Base-by-base conservation (phyloP, 2,888 invertebrate species). In the Cylloceria caligata region DNA sequence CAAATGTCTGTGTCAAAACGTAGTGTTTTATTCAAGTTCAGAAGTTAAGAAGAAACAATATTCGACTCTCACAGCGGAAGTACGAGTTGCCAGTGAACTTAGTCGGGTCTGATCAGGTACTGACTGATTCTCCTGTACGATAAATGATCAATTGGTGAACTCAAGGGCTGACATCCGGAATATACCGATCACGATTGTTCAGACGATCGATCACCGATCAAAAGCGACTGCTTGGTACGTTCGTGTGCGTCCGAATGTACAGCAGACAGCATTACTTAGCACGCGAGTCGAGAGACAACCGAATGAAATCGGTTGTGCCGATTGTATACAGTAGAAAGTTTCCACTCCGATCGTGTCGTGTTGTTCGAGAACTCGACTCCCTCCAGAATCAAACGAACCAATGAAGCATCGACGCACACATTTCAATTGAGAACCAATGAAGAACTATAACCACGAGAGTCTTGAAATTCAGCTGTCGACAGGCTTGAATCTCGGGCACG, bases 221-320 rank as follows among this genome's bases (percentile, higher is more conserved):
- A 30, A 30, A 52, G 49, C 64, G 39, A 71, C 42, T 57, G 55
- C 2, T 6, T 39, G 69, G n/a, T 39, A 19, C 52, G 69, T 13
- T 55, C 69, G 36, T 55, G 24, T 11, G 69, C 55, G 55, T 69
- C 55, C 21, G 36, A 36, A 16, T 5, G 7, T n/a, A 16, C 24
- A 69, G 16, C 52, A 24, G 21, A 24, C 39, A 16, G 16, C 52
- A 39, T 55, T 24, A 16, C 16, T 55, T 21, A 21, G 13, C 55
- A 55, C 69, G 42, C n/a, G 42, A 55, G 55, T 24, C 65, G 24
- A 7, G 13, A n/a, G n/a, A n/a, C 45, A 19, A 5, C 16, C 36
- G 39, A 52, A 19, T 13, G 30, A 57, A 71, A 71, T 71, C 71
- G 71, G 71, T 57, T 16, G 55, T 21, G 11, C 21, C 36, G n/a